phyloP scores from a whole-genome alignment of 2,797 vertebrate species.

The Echiichthys vipera region DNA sequence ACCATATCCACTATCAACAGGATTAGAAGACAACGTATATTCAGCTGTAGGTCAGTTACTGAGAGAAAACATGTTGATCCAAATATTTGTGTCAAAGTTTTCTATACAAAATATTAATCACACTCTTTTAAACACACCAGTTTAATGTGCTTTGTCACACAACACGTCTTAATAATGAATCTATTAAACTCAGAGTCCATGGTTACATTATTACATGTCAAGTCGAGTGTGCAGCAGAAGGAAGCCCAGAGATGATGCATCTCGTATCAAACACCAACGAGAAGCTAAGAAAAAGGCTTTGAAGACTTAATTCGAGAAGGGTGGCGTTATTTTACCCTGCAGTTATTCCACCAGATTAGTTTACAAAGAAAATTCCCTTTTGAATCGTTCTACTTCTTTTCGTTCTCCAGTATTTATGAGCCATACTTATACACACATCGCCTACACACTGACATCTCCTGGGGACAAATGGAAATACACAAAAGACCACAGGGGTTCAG shows the following conservation, averaged over 20 bases:
- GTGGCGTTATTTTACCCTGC: too few species aligned
- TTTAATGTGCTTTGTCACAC: not conserved
- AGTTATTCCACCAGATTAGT: not conserved
- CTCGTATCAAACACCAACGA: slow-evolving; percentile 28
- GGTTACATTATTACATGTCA: too few species aligned
- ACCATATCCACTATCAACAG: not conserved
- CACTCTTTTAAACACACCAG: not conserved
- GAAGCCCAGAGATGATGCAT: slow-evolving; percentile 36
- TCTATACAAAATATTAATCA: not conserved
- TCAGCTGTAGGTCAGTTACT: not conserved
- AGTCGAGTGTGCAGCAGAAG: slow-evolving; percentile 26
- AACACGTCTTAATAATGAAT: not conserved
- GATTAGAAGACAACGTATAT: not conserved
- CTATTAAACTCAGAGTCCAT: not conserved
- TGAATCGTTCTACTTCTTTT: not conserved
- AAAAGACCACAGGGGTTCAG: not conserved
- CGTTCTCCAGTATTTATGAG: not conserved
- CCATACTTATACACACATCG: not conserved
- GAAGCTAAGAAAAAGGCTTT: not conserved
- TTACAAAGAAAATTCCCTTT: not conserved
- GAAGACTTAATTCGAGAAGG: slow-evolving; percentile 2
- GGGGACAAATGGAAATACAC: slow-evolving; percentile 52
- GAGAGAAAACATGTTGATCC: not conserved
- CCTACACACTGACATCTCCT: slow-evolving; percentile 66
- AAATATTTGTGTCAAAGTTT: not conserved